Evolutionary conservation across 2,797 vertebrate genomes (phyloP), one percentile per base, ranked within the genome.

Genomic region (Scolopax bukidnonensis): DNA sequence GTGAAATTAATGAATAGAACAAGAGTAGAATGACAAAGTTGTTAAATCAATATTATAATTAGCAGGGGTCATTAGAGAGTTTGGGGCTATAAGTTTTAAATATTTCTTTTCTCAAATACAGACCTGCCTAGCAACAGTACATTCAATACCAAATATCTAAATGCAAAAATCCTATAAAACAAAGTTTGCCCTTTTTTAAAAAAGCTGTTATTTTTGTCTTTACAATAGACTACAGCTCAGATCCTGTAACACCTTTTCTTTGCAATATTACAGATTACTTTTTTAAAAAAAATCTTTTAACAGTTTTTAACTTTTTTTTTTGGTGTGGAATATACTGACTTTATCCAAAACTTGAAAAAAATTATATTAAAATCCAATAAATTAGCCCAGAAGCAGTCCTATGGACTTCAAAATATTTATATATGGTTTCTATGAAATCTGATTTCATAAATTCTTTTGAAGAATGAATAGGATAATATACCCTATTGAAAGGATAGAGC

Each of bases 11-110:
- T 68, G 8, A 77, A 86, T 78, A 89, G 85, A 84, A 81, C 20
- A 57, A 14, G 12, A 69, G 24, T 11, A 71, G 23, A 91, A 88
- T 61, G 41, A 56, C 23, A 68, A 60, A 54, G 25, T 9, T 71
- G 36, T 89, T 63, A 63, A 87, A 87, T 83, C 40, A 80, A 74
- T 85, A 70, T 50, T 27, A 45, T 65, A 48, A 54, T 84, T 61
- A 89, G 21, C 24, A 69, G 16, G 4, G 45, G 19, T 76, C 25
- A 4, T 88, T 75, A 84, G 16, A 77, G 36, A 67, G 30, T 16
- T 82, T 51, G 41, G 57, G 19, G 15, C 11, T 71, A n/a, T 85
- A 30, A 61, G 40, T 68, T 88, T 59, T 38, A 88, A 73, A 56
- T 12, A 20, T 30, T 50, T 65, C 19, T 78, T 69, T 18, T 75